Evolutionary conservation across 2,113 vertebrate species (phyloP), one percentile per base, ranked within the genome.

Genomic region (Acrocephalus kingi): DNA sequence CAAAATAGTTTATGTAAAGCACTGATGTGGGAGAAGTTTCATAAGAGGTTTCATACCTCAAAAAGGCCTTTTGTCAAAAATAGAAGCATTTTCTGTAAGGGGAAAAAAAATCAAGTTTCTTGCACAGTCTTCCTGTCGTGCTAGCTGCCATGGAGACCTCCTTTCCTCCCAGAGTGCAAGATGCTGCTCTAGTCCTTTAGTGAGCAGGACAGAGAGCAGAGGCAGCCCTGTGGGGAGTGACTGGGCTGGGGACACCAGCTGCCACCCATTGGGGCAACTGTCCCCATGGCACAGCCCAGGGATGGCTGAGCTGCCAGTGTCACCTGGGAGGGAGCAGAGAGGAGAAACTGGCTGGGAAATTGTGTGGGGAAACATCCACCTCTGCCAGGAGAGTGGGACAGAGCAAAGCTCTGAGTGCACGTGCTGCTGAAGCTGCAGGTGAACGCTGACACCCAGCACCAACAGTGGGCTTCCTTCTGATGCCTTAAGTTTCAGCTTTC

Each of bases 41-140:
- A 10, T 97, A 96, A 96, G 95, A 96, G 87, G 75, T 74, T 93
- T 97, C 93, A 78, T 97, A 90, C 67, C 92, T 89, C 95, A 87
- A 30, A 94, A 95, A 95, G 93, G 72, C 71, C 72, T 94, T 96
- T 91, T 90, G 90, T 96, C 84, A 94, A 96, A 97, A 96, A 96
- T 94, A 96, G 93, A 74, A 94, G 83, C 78, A 21, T 90, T 95
- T 95, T 94, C 78, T 87, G 71, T 74, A 66, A 82, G 80, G 68
- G 37, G 6, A 31, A 37, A 87, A 84, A 54, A 73, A 21, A 58
- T 20, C 58, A 90, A 88, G 79, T 90, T 91, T 88, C 72, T 95
- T 89, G 63, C 72, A 88, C n/a, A 93, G 46, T 58, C 37, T 80
- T 73, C 41, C 84, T 80, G 78, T 62, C 18, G 2, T 66, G 66